Evolutionary conservation across 2,113 vertebrate species (phyloP), one percentile per base, ranked within the genome.

Genomic region (Phaethon lepturus): DNA sequence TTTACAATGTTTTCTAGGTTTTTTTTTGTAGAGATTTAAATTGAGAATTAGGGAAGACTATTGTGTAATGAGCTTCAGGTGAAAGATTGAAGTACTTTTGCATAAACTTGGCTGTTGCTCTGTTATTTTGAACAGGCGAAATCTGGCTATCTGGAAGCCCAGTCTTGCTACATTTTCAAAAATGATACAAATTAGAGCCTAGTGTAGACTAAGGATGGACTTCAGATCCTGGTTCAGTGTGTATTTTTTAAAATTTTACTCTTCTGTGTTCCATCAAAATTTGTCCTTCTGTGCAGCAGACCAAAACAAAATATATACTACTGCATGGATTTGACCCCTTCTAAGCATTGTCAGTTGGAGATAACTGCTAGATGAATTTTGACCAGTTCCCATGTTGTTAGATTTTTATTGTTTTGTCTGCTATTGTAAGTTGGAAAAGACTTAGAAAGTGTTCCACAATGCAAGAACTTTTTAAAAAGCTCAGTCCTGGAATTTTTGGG

Each of bases 311-410:
- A 31, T 24, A 6, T 2, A 9, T 38, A 1, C 8, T 53, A 0
- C 29, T 81, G 26, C n/a, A 31, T 58, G 26, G 56, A 52, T 66
- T 85, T 4, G 2, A 13, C 24, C 35, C 33, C 31, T 66, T 60
- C 29, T 52, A 38, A 19, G 29, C 9, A 23, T 3, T 72, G 38
- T 53, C 60, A 22, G 24, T 53, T 74, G 33, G 73, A 93, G 50
- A n/a, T 40, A 38, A 9, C 14, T n/a, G 6, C 13, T 55, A 71
- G 62, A 49, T 76, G 75, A 47, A 44, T 79, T 93, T 79, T 40
- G 2, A 35, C 20, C 13, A 23, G 16, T 75, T 91, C 3, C 0
- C 7, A 7, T 75, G 19, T n/a, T 1, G 0, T 17, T 47, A 11
- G 13, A 11, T 58, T 86, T 74, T 52, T 81, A 11, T 72, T 75